These are phyloP conservation scores for Piscicola geometra DNA, from an alignment of 2,888 invertebrate species.

Conservation along the genomic window DNA sequence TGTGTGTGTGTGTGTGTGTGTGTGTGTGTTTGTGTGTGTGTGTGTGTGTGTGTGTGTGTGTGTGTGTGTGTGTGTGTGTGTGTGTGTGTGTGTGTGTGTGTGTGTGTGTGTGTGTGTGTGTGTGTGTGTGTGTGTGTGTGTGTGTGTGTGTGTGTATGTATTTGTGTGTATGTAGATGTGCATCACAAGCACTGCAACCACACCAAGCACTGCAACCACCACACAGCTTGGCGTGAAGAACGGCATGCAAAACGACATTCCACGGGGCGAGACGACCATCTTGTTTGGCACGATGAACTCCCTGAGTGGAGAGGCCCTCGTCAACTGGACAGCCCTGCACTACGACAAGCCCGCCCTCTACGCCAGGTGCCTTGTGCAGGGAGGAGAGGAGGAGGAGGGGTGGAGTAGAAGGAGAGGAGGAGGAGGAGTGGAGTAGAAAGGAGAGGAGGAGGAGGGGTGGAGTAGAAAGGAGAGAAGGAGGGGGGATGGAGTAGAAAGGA, in stretches of 20 bases:
- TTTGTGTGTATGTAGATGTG: constrained; percentile 12
- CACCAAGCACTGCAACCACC: too few relatives aligned
- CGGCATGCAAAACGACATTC: too few relatives aligned
- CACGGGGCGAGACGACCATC: not conserved
- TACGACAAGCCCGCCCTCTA: not conserved
- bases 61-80: constrained; percentile 10
- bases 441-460: too few relatives aligned
- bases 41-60: constrained; percentile 16
- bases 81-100: constrained; percentile 19
- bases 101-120: constrained; percentile 19
- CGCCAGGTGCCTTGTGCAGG: not conserved
- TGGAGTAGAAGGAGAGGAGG: too few relatives aligned
- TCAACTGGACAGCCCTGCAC: not conserved
- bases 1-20: constrained; percentile 19
- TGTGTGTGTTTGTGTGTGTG: constrained; percentile 16
- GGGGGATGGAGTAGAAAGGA: not conserved
- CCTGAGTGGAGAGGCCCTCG: not conserved
- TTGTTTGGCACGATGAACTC: not conserved
- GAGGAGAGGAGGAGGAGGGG: too few relatives aligned
- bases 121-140: constrained; percentile 19
- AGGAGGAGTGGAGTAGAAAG: not conserved
- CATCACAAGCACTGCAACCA: too few relatives aligned
- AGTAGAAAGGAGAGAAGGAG: not conserved
- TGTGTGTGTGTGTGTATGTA: constrained; percentile 18
- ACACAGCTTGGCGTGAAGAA: too few relatives aligned